Conservation (phyloP, 2,797 vertebrate species). For the Pseudochirops corinnae region DNA sequence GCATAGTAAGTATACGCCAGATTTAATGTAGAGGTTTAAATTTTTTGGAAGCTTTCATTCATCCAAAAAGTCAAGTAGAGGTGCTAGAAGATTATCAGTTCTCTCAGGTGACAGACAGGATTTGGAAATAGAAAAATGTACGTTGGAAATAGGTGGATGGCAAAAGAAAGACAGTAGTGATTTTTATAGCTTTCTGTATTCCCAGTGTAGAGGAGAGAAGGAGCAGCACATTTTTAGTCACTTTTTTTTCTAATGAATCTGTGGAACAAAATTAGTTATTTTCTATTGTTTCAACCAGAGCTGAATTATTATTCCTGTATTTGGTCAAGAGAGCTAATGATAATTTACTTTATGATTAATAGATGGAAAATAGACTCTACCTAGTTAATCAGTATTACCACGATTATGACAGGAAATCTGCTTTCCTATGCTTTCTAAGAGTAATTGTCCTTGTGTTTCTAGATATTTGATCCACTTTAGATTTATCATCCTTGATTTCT, state of each 20-base stretch:
- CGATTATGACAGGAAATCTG: background rate
- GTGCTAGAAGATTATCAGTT: conserved; percentile 26
- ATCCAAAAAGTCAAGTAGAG: background rate
- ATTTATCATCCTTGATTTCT: background rate
- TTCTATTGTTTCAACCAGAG: background rate
- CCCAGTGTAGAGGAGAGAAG: background rate
- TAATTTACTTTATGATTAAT: background rate
- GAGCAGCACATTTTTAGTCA: background rate
- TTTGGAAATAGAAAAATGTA: conserved; percentile 13
- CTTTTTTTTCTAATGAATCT: background rate
- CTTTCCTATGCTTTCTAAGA: conserved; percentile 9
- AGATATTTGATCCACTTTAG: background rate
- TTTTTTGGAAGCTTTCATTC: background rate
- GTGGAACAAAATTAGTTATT: background rate
- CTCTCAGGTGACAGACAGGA: conserved; percentile 26
- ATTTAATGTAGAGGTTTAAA: background rate
- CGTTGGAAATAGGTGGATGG: background rate
- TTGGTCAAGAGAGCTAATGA: background rate
- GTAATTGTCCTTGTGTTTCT: background rate
- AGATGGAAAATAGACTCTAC: background rate
- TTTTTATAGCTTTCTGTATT: fast-evolving
- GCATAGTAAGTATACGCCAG: conserved; percentile 24
- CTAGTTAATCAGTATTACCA: conserved; percentile 11
- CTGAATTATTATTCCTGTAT: background rate
- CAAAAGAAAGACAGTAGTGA: background rate